Evolutionary conservation across 2,888 invertebrate species (phyloP).

Genomic region (Vannuccia rotundouncinata): DNA sequence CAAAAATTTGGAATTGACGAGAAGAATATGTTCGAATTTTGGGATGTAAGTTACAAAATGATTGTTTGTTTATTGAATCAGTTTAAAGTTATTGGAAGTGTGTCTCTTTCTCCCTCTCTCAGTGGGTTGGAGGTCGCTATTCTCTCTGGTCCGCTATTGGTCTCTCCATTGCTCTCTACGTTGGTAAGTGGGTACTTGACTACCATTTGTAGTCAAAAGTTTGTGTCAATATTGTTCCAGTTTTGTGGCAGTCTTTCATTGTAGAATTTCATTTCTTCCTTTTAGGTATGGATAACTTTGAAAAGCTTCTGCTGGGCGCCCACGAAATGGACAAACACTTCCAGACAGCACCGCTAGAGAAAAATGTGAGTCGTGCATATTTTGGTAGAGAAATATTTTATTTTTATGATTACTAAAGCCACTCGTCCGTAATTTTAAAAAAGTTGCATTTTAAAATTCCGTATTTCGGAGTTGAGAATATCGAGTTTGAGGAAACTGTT

Average conservation of each 20-base stretch:
- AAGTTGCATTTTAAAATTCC: too few species aligned
- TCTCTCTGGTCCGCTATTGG: constrained; percentile 99
- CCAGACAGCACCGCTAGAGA: constrained; percentile 71
- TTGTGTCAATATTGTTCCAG: too few species aligned
- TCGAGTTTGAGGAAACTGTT: too few species aligned
- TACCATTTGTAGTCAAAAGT: too few species aligned
- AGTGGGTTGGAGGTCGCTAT: constrained; percentile 94
- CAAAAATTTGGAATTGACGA: constrained; percentile 92
- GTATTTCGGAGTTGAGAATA: too few species aligned
- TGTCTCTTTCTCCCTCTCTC: constrained; percentile 41
- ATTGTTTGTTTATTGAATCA: too few species aligned
- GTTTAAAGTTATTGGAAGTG: too few species aligned
- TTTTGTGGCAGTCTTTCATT: too few species aligned
- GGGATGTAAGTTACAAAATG: constrained; percentile 67
- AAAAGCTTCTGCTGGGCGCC: constrained; percentile 80
- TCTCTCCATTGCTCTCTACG: constrained; percentile 80
- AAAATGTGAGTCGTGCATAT: constrained; percentile 75
- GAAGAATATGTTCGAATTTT: constrained; percentile 97
- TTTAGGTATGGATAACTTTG: constrained; percentile 80
- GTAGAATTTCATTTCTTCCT: too few species aligned
- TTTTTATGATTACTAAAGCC: too few species aligned
- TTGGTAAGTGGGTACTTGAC: constrained; percentile 68
- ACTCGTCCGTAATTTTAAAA: too few species aligned
- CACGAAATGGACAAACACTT: constrained; percentile 91
- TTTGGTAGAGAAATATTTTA: too few species aligned